Conservation (phyloP, 2,113 vertebrate species). For the Bujurquina vittata region DNA sequence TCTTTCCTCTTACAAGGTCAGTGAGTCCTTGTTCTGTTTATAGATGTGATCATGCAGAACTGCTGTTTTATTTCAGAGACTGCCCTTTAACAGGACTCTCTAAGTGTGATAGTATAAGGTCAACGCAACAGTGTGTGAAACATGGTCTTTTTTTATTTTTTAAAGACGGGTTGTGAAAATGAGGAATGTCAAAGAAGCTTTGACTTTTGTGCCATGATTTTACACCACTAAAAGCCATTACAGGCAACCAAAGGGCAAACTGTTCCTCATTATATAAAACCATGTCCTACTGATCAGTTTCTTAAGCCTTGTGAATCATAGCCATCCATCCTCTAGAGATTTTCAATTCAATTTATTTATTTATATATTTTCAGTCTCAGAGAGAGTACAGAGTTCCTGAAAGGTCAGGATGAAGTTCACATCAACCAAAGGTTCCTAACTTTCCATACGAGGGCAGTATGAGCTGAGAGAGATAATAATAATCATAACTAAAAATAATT, state of each 20-base stretch:
- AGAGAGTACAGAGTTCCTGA: neutral
- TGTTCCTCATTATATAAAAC: slow-evolving; percentile 11
- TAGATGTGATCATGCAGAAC: neutral
- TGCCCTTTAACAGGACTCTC: neutral
- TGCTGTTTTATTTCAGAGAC: neutral
- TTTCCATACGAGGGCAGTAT: neutral
- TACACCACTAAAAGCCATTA: neutral
- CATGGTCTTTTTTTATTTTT: neutral
- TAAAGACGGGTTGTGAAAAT: neutral
- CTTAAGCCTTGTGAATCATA: neutral
- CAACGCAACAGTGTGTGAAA: too few species aligned
- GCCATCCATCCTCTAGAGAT: neutral
- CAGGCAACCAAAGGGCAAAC: slow-evolving; percentile 19
- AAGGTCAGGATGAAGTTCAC: neutral
- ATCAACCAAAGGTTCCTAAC: neutral
- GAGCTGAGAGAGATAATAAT: neutral
- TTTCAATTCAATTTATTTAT: neutral
- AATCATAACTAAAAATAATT: neutral
- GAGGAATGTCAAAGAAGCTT: neutral
- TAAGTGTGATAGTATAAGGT: too few species aligned
- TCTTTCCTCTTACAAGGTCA: neutral
- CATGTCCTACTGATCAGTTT: slow-evolving; percentile 1
- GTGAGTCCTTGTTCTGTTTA: neutral
- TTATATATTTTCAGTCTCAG: neutral
- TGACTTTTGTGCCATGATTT: neutral